Conservation (phyloP, 2,888 invertebrate species). For the Keiferia lycopersicella region DNA sequence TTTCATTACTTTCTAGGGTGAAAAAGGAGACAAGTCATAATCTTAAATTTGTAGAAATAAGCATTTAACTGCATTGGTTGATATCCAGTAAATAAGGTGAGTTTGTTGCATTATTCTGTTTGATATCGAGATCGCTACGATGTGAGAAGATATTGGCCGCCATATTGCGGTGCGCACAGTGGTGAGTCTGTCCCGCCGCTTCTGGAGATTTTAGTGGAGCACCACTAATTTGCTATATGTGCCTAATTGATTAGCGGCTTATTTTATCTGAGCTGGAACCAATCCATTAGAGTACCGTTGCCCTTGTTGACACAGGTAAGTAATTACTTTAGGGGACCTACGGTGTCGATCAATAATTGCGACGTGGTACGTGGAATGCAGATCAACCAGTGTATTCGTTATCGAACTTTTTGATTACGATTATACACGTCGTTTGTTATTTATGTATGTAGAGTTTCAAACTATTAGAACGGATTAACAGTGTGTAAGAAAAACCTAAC, state of each 20-base stretch:
- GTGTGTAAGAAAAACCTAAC: background rate
- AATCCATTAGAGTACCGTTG: background rate
- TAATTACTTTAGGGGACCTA: background rate
- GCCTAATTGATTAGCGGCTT: background rate
- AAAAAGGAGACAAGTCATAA: background rate
- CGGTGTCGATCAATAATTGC: background rate
- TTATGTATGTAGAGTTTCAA: background rate
- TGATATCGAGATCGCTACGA: background rate
- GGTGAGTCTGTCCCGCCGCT: background rate
- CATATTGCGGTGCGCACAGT: conserved; percentile 17
- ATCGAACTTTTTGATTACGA: background rate
- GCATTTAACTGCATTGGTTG: background rate
- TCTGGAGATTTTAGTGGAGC: background rate
- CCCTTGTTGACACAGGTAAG: background rate
- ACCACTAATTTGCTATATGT: background rate
- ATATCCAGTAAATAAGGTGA: background rate
- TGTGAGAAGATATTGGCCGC: background rate
- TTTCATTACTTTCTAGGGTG: background rate
- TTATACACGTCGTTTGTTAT: background rate
- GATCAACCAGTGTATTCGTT: background rate
- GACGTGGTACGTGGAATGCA: background rate
- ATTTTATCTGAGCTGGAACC: background rate
- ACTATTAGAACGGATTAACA: background rate
- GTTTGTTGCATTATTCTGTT: background rate
- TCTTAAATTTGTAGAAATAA: background rate